A percentile compares a stretch with the other conserved stretches of the same genome.
phyloP scores from a whole-genome alignment of 2,113 vertebrate species.

The Fregata magnificens region DNA sequence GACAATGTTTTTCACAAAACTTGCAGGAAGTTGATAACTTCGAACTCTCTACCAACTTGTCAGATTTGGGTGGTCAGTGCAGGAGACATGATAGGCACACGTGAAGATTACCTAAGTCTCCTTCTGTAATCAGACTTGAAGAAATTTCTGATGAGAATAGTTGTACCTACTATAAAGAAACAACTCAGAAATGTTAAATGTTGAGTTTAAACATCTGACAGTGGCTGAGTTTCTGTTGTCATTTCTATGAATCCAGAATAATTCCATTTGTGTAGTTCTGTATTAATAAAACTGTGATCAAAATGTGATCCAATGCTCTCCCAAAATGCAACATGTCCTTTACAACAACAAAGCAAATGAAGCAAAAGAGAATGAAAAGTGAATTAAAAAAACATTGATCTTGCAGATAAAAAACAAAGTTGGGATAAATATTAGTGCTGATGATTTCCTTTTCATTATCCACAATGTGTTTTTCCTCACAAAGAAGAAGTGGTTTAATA shows the following conservation, averaged over 20 bases:
- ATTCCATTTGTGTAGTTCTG: neutral
- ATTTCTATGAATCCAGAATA: neutral
- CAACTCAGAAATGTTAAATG: neutral
- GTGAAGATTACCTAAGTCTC: neutral
- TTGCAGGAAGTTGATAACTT: neutral
- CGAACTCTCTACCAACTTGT: neutral
- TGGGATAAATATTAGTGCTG: conserved; percentile 24
- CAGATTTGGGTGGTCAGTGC: neutral
- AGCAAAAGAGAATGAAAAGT: conserved; percentile 22
- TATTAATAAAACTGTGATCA: neutral
- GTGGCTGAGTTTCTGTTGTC: neutral
- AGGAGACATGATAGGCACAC: neutral
- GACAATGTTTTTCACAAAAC: neutral
- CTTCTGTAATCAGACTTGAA: neutral
- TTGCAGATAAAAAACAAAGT: conserved; percentile 15
- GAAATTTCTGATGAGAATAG: neutral
- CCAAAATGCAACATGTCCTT: neutral
- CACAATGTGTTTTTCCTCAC: neutral
- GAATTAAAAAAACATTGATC: conserved; percentile 38
- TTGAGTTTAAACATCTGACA: neutral
- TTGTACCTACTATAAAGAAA: neutral
- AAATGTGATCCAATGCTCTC: neutral
- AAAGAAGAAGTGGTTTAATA: conserved; percentile 1
- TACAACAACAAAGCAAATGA: conserved; percentile 30
- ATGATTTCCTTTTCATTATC: conserved; percentile 49